Evolutionary conservation across 2,113 vertebrate genomes (phyloP), one percentile per base, ranked within the genome.

Genomic region (Periophthalmus modestus): DNA sequence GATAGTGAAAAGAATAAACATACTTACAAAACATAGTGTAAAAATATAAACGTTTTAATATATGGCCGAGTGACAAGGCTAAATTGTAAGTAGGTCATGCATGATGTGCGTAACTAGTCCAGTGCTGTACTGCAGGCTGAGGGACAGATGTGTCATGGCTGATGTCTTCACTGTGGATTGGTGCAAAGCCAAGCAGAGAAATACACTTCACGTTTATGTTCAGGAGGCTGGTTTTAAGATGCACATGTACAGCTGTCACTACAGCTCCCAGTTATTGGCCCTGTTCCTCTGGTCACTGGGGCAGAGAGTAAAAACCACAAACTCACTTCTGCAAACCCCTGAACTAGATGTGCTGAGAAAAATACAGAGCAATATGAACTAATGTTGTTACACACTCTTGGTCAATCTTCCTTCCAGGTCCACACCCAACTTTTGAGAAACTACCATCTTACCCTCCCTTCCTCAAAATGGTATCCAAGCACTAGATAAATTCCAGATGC

Each of bases 341-440:
- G 28, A 66, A 61, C 18, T 2, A 19, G 48, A 70, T 80, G 33
- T 77, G 46, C 34, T 68, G 46, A 65, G 65, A 77, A 68, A 68
- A 55, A 47, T 65, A 68, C 34, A 65, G 76, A 80, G 85, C 69
- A 82, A 80, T 54, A 55, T 59, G 24, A 14, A 24, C 55, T 57
- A 33, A 82, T 74, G 69, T 50, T 85, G 86, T 88, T 84, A 83
- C 85, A 84, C 76, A 58, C 81, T 52, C 58, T 90, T 89, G 55
- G 65, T 55, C 87, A 88, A 89, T 75, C 85, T 84, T 79, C 68
- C 85, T 43, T 85, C 65, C 71, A 57, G 2, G 13, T 71, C 80
- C 61, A 62, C 88, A 82, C 85, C 89, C 85, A 69, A 14, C 23
- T 88, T 86, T 85, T 87, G 72, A 85, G 82, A 85, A 89, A 68